A percentile compares a stretch with the other conserved stretches of the same genome.
These are phyloP conservation scores for Muscicapa adusta DNA, from an alignment of 2,113 vertebrate genomes.

Conservation along the genomic window DNA sequence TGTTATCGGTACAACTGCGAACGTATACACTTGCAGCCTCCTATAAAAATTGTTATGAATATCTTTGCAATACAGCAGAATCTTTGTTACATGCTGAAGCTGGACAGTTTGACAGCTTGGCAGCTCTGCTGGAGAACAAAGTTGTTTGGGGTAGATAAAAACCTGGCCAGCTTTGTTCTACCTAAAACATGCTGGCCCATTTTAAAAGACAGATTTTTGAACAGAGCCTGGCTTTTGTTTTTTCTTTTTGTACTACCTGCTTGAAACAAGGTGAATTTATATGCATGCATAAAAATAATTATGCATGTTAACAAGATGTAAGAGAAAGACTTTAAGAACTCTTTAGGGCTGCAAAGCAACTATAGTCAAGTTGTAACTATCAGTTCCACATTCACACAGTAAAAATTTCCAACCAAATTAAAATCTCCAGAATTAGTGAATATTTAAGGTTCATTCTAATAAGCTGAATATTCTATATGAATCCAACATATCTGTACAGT, in stretches of 20 bases:
- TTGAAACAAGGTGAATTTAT: conserved; percentile 8
- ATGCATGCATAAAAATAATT: neutral
- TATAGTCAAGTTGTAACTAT: neutral
- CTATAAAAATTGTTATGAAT: conserved; percentile 84
- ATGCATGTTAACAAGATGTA: neutral
- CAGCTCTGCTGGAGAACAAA: conserved; percentile 74
- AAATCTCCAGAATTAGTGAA: neutral
- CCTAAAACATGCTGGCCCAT: conserved; percentile 45
- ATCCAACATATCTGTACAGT: neutral
- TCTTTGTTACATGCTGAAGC: conserved; percentile 74
- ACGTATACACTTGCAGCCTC: conserved; percentile 76
- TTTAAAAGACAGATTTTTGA: conserved; percentile 34
- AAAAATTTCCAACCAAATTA: neutral
- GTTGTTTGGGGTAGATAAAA: conserved; percentile 75
- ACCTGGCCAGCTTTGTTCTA: conserved; percentile 44
- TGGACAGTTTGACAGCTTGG: conserved; percentile 79
- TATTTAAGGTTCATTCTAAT: neutral
- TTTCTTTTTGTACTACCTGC: conserved; percentile 8
- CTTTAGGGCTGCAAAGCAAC: neutral
- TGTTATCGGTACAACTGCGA: conserved; percentile 83
- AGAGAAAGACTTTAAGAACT: neutral
- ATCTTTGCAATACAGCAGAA: conserved; percentile 79
- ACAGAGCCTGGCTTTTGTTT: neutral
- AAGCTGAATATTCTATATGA: neutral
- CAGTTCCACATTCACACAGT: neutral